Evolutionary conservation across 2,113 vertebrate species (phyloP).

Genomic region (Neofelis nebulosa): DNA sequence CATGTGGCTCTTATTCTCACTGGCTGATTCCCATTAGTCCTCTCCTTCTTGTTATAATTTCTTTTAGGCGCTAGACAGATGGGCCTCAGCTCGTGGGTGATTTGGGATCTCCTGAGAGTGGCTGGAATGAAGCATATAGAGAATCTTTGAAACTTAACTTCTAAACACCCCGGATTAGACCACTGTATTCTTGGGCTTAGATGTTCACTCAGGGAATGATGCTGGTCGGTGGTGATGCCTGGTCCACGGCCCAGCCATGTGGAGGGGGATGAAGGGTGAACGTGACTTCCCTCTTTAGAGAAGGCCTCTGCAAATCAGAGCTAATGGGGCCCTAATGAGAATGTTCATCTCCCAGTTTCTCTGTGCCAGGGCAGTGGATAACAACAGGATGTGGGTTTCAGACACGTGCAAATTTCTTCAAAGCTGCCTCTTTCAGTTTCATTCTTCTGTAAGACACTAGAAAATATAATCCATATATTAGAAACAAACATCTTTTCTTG

Average conservation of each 20-base stretch:
- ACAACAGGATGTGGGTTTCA: conserved; percentile 88
- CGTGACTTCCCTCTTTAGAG: conserved; percentile 72
- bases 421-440: conserved; percentile 70
- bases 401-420: conserved; percentile 51
- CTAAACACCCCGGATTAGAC: conserved; percentile 71
- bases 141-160: conserved; percentile 66
- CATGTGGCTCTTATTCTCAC: neutral
- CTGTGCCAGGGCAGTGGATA: conserved; percentile 76
- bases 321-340: conserved; percentile 73
- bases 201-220: conserved; percentile 71
- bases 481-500: neutral
- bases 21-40: neutral
- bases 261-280: conserved; percentile 49
- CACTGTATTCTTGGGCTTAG: conserved; percentile 70
- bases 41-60: neutral
- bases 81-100: neutral
- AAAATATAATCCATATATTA: conserved; percentile 30
- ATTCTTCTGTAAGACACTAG: conserved; percentile 35
- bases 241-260: neutral
- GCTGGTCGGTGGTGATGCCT: conserved; percentile 52
- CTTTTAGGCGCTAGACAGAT: neutral
- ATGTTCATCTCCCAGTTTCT: conserved; percentile 78
- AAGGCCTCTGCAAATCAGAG: conserved; percentile 76
- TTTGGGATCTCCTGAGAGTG: neutral
- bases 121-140: neutral